Conservation (phyloP, 2,797 vertebrate genomes). For the Iguana delicatissima region DNA sequence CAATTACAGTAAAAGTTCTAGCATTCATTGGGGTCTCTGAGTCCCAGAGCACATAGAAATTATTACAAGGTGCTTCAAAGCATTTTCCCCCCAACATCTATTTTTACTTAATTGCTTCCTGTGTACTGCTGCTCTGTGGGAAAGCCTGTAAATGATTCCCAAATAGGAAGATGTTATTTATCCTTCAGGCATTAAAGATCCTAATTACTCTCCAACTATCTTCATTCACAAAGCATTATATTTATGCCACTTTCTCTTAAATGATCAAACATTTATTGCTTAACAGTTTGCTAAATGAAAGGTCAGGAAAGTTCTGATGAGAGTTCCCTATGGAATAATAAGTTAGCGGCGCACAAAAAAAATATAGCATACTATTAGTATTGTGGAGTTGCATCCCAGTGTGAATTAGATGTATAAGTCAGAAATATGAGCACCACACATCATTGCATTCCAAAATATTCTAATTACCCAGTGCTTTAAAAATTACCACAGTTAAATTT, state of each 20-base stretch:
- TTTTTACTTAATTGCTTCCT: constrained; percentile 63
- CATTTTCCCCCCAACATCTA: constrained; percentile 22
- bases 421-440: constrained; percentile 30
- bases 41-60: constrained; percentile 42
- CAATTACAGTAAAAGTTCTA: constrained; percentile 37
- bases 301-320: constrained; percentile 50
- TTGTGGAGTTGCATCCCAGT: constrained; percentile 32
- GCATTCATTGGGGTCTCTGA: constrained; percentile 30
- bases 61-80: constrained; percentile 57
- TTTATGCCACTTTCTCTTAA: constrained; percentile 69
- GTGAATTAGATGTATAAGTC: constrained; percentile 52
- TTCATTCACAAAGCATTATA: constrained; percentile 66
- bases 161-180: constrained; percentile 65
- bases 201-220: constrained; percentile 71
- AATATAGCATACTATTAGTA: not conserved
- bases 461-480: constrained; percentile 59
- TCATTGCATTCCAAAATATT: constrained; percentile 44
- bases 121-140: constrained; percentile 53
- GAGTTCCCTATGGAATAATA: constrained; percentile 57
- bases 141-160: constrained; percentile 54
- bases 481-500: constrained; percentile 33
- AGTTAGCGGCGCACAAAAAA: constrained; percentile 36
- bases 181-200: constrained; percentile 67
- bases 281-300: constrained; percentile 71
- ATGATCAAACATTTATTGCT: constrained; percentile 67